Evolutionary conservation across 2,113 vertebrate species (phyloP), one percentile per base, ranked within the genome.

Genomic region (Alethe castanea): DNA sequence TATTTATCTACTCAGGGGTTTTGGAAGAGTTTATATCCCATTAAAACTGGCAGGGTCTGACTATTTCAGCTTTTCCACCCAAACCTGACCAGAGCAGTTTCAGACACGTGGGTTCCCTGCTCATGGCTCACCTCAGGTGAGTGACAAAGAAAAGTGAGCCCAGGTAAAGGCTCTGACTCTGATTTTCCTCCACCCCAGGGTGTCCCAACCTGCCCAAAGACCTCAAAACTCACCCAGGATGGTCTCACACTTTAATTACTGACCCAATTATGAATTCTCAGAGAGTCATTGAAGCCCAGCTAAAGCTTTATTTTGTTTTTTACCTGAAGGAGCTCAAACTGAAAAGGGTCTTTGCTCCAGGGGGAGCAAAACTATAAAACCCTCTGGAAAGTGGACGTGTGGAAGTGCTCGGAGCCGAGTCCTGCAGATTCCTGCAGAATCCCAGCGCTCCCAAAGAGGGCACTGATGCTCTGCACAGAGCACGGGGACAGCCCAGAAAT

Each of bases 391-490:
- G 71, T 0, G 33, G 74, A 70, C 4, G 44, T 80, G 89, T 33
- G 54, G 91, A 65, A 88, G n/a, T 1, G 36, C 64, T 66, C 7
- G 26, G 74, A 84, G 52, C 35, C 12, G 3, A 1, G 2, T 31
- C 19, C 54, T 78, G 82, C 88, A 93, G 50, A 28, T 35, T 7
- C 65, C 69, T 72, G 76, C 76, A 64, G 52, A 28, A 85, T 54
- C 67, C 1, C 12, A 9, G 3, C 1, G 7, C 23, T 95, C 97
- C 98, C 90, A 98, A 87, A 98, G 98, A 97, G 98, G 98, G 98
- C 98, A 98, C 94, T 98, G 65, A 76, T 69, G 92, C 83, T 94
- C 97, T 61, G 97, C 81, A 11, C 85, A 97, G 54, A 22, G 1
- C 16, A 5, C 12, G 11, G 33, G 48, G 3, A 8, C 23, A 7